Evolutionary conservation across 2,113 vertebrate genomes (phyloP).

Genomic region (Campylomormyrus numenius): DNA sequence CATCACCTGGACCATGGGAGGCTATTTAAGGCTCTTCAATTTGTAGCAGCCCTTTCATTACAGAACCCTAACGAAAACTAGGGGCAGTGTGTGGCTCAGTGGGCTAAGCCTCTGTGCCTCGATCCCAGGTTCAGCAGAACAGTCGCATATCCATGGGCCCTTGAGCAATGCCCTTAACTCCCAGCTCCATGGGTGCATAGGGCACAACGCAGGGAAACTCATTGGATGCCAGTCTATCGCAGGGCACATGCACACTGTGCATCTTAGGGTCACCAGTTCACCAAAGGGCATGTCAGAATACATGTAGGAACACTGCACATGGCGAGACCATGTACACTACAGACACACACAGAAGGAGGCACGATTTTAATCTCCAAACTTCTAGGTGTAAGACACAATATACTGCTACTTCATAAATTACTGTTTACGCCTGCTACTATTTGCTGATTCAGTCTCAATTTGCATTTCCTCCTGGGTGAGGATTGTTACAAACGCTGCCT

Average conservation of each 20-base stretch:
- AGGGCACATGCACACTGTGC: neutral
- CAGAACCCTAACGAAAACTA: constrained; percentile 41
- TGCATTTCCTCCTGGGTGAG: neutral
- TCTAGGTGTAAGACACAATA: neutral
- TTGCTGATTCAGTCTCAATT: neutral
- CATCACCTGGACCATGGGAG: constrained; percentile 38
- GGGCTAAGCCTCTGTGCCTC: neutral
- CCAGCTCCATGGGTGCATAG: neutral
- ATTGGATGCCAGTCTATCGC: neutral
- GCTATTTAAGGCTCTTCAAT: neutral
- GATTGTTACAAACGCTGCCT: neutral
- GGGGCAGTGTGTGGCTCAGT: neutral
- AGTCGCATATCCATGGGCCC: neutral
- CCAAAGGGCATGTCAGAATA: neutral
- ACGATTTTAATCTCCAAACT: neutral
- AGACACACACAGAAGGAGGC: neutral
- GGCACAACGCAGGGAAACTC: neutral
- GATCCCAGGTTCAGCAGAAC: neutral
- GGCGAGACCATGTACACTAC: neutral
- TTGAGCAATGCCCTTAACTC: neutral
- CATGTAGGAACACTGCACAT: neutral
- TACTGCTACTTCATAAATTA: neutral
- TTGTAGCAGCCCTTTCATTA: constrained; percentile 63
- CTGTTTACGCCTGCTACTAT: neutral
- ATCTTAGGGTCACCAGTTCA: neutral